Evolutionary conservation across 2,888 invertebrate genomes (phyloP), one percentile per base, ranked within the genome.

Genomic region (Drosophila niveifrons): DNA sequence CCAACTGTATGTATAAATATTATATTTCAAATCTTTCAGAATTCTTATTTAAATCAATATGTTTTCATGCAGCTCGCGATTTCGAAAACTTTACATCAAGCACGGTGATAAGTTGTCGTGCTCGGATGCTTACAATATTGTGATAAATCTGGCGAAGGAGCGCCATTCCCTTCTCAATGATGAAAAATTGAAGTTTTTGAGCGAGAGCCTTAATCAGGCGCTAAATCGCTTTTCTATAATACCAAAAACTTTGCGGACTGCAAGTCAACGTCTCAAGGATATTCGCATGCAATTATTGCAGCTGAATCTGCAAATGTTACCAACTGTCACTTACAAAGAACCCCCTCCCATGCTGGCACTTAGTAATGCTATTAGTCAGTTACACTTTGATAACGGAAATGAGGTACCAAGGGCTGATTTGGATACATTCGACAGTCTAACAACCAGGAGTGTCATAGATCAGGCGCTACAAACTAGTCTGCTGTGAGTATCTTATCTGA

Each of bases 151-250:
- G 23, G 65, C 44, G 0, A 41, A 39, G 0, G 36, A 43, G 6
- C 64, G 64, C 0, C 7, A 66, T 41, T 18, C 6, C 0, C 58
- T 72, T 36, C 18, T 69, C 0, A 8, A 15, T 1, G 28, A 65
- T 13, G n/a, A n/a, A 1, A 9, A 18, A 0, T 29, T 80, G 0
- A 44, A 51, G 34, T 36, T 17, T 3, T 18, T 80, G 13, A 15
- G 66, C 55, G 31, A 66, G 17, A 41, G 48, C 44, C 52, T 76
- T n/a, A 46, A 62, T n/a, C 31, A 34, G 0, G 28, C 78, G 3
- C 78, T 84, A 18, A 13, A 34, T 2, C 76, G 78, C 10, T 88
- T 73, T 8, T 0, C 0, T 0, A 50, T 29, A 47, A 67, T 85
- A 15, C 3, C 13, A 15, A 36, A 13, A 28, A 41, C 59, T 28